Conservation (phyloP, 2,113 vertebrate genomes). For the Phrynosoma blainvillii region DNA sequence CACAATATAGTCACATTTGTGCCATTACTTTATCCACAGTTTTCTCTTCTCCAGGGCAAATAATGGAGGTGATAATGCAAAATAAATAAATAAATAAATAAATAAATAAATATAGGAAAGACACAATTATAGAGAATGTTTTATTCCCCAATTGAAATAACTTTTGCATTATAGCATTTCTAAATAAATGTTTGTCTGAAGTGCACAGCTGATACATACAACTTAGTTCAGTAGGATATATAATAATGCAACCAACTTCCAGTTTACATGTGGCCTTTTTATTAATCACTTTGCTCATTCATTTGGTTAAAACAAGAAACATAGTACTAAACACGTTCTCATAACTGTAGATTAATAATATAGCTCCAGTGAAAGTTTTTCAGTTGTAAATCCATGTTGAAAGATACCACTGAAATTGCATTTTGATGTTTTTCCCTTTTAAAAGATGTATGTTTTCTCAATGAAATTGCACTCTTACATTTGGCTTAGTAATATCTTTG, state of each 20-base stretch:
- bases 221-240: background rate
- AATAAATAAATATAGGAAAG: background rate
- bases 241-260: background rate
- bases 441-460: slow-evolving; percentile 2
- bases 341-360: background rate
- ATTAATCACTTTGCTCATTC: background rate
- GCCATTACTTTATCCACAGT: background rate
- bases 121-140: background rate
- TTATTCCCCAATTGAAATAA: background rate
- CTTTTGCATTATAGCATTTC: background rate
- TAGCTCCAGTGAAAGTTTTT: slow-evolving; percentile 2
- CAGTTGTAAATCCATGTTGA: background rate
- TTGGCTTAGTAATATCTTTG: background rate
- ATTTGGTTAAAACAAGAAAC: background rate
- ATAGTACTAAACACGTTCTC: background rate
- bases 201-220: background rate
- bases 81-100: too few relatives aligned
- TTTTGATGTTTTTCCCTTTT: background rate
- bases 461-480: slow-evolving; percentile 4
- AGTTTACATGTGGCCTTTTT: background rate
- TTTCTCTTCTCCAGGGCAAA: background rate
- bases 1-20: background rate
- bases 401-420: background rate
- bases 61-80: background rate
- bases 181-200: slow-evolving; percentile 1